Base-by-base conservation (phyloP, 2,113 vertebrate genomes). In the Prinia subflava region DNA sequence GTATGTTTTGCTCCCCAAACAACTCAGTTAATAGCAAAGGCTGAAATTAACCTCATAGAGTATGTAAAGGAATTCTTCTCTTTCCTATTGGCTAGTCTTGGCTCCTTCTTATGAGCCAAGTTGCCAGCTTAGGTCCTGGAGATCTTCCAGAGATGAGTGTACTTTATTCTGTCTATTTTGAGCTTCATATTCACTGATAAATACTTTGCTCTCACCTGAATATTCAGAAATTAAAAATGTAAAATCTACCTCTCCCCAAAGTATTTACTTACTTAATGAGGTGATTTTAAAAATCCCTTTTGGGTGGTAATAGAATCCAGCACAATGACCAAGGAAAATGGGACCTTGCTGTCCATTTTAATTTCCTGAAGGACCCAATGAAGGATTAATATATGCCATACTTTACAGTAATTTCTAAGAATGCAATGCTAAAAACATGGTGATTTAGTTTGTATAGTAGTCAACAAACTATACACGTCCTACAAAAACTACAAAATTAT, bases 391-490 rank as follows among this genome's bases (percentile, higher is more conserved):
- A 7, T 25, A 12, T 33, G 73, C 28, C 69, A 8, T 23, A 47
- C 1, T 59, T 81, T 30, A 4, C 22, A 81, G 7, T 31, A 9
- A 70, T 59, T 70, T 50, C 50, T 83, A 63, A 39, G 9, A 74
- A 53, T 30, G 5, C 2, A 59, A 19, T 25, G 31, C 6, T 60
- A 64, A 79, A 79, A 39, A 22, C 4, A 12, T 6, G 0, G 1
- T 42, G 28, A 47, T 37, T 71, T 56, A 47, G 7, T 3, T 83
- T 37, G 0, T 28, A 41, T 18, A 69, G 0, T 6, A 49, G 14
- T 49, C 42, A 57, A 49, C 2, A 92, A 69, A 65, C 5, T 33
- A 57, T 11, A 9, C 0, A 0, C 14, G 5, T 16, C 73, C 13
- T 62, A 59, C 8, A 21, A 53, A 67, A 60, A 50, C n/a, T 21